Evolutionary conservation across 37 sponge, comb jelly and placozoan species (phyloP).

Genomic region (Ephydatia muelleri): DNA sequence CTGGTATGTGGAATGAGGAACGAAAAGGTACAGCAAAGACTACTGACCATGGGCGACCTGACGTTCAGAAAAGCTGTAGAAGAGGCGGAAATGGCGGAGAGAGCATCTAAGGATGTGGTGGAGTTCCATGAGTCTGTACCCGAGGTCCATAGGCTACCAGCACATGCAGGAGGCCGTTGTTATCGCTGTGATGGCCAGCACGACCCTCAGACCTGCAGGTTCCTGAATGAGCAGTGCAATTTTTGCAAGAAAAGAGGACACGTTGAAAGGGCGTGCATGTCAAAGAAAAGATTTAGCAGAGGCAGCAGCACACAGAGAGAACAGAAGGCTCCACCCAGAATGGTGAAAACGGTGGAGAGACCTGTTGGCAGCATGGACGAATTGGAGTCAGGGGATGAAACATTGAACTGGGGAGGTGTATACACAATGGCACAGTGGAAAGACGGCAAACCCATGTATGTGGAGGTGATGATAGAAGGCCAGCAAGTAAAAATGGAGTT

Average conservation of each 20-base stretch:
- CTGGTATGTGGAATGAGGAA: constrained; percentile 12
- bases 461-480: not conserved
- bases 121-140: not conserved
- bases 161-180: constrained; percentile 9
- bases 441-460: too few species aligned
- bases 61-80: constrained; percentile 9
- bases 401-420: too few species aligned
- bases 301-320: not conserved
- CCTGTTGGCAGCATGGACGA: too few species aligned
- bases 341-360: not conserved
- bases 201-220: constrained; percentile 22
- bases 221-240: constrained; percentile 15
- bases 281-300: not conserved
- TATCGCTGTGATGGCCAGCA: constrained; percentile 32
- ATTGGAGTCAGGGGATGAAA: too few species aligned
- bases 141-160: not conserved
- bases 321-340: not conserved
- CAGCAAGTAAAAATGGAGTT: constrained; percentile 2
- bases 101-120: not conserved
- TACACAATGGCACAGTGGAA: too few species aligned
- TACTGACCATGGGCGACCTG: not conserved
- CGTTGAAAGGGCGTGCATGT: constrained; percentile 15
- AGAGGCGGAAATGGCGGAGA: not conserved
- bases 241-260: constrained; percentile 31
- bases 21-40: not conserved